Evolutionary conservation across 64 coral and sea anemone species (phyloP).

Genomic region (Montipora sp.): DNA sequence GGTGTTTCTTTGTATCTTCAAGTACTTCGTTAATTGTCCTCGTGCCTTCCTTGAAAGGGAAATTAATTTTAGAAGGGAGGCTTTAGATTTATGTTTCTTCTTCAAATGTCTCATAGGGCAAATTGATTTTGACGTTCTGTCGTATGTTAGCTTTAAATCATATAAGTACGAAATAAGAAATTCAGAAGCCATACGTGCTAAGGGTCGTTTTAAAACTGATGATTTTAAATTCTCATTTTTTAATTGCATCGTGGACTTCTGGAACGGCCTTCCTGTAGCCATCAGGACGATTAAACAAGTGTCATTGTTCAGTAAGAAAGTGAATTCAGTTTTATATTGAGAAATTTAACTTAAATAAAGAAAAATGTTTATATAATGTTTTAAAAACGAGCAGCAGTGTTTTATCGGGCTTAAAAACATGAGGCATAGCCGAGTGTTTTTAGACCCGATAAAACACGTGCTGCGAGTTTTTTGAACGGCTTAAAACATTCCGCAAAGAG

Average conservation of each 20-base stretch:
- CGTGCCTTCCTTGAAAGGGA: not conserved
- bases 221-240: conserved; percentile 53
- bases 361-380: conserved; percentile 14
- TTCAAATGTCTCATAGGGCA: not conserved
- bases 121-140: not conserved
- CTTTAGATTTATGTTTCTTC: not conserved
- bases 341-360: not conserved
- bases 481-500: no score
- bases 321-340: conserved; percentile 31
- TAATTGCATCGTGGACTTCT: conserved; percentile 38
- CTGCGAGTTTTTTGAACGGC: no score
- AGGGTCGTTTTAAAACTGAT: conserved; percentile 18
- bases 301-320: conserved; percentile 29
- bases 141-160: conserved; percentile 1
- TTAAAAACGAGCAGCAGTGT: no score
- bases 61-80: not conserved
- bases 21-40: not conserved
- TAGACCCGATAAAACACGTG: no score
- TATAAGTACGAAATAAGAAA: not conserved
- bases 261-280: conserved; percentile 26
- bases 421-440: no score
- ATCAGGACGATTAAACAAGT: conserved; percentile 23
- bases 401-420: no score
- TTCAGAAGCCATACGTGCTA: not conserved
- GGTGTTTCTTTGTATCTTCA: not conserved